Percentiles rank a stretch among this genome's conserved stretches.
phyloP scores from a whole-genome alignment of 64 coral and sea anemone genomes.

The Orbicella faveolata region DNA sequence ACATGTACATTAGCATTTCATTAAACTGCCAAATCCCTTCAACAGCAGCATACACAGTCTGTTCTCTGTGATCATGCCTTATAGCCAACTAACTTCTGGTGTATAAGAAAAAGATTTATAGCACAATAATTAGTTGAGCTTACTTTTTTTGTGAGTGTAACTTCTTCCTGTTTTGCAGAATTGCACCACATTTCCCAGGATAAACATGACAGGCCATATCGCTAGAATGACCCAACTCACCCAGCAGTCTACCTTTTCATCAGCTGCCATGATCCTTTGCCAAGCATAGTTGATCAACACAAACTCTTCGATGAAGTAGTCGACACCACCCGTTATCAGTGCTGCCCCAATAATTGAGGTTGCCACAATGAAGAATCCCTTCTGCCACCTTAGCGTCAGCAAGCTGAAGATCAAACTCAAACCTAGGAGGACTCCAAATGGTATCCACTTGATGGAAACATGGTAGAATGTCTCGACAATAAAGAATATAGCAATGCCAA shows the following conservation, averaged over 20 bases:
- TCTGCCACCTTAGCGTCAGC: slow-evolving; percentile 80
- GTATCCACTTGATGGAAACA: slow-evolving; percentile 85
- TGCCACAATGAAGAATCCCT: slow-evolving; percentile 70
- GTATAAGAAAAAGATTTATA: too few relatives aligned
- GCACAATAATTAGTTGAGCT: neutral
- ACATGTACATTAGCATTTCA: too few relatives aligned
- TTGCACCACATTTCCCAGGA: slow-evolving; percentile 81
- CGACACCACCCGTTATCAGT: slow-evolving; percentile 64
- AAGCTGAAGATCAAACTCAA: slow-evolving; percentile 70
- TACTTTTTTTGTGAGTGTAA: slow-evolving; percentile 84
- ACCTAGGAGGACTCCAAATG: slow-evolving; percentile 88
- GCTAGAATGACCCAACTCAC: slow-evolving; percentile 76
- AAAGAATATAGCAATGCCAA: slow-evolving; percentile 70
- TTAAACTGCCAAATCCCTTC: too few relatives aligned
- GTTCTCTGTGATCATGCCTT: too few relatives aligned
- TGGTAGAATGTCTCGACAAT: slow-evolving; percentile 58
- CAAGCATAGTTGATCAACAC: slow-evolving; percentile 71
- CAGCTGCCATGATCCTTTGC: slow-evolving; percentile 71
- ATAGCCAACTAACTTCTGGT: too few relatives aligned
- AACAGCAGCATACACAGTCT: too few relatives aligned
- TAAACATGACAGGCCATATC: slow-evolving; percentile 88
- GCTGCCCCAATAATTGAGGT: slow-evolving; percentile 78
- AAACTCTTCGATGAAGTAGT: slow-evolving; percentile 93
- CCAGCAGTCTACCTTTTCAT: slow-evolving; percentile 52
- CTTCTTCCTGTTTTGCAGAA: slow-evolving; percentile 84